Evolutionary conservation across 2,113 vertebrate genomes (phyloP).

Genomic region (Micronycteris hirsuta): DNA sequence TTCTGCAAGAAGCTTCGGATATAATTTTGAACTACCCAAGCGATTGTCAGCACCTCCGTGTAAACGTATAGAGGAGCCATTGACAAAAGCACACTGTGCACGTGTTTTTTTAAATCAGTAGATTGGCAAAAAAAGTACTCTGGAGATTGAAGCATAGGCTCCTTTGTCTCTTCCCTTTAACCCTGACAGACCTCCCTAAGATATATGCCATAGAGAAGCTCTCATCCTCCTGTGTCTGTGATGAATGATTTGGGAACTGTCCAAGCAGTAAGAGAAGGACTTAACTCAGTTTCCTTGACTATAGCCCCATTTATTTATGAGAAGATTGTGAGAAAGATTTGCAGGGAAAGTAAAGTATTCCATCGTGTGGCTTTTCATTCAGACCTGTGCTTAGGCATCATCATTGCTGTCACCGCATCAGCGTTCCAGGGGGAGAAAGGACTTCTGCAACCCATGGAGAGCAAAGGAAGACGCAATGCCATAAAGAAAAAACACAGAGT

Average conservation of each 20-base stretch:
- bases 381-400: constrained; percentile 43
- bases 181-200: constrained; percentile 9
- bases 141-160: not conserved
- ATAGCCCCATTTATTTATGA: constrained; percentile 69
- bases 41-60: not conserved
- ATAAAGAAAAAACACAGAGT: not conserved
- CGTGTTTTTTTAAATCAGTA: not conserved
- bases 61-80: constrained; percentile 1
- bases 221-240: constrained; percentile 14
- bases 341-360: constrained; percentile 48
- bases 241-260: constrained; percentile 58
- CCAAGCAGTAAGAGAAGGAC: constrained; percentile 57
- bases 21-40: not conserved
- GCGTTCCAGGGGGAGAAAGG: not conserved
- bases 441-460: not conserved
- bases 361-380: constrained; percentile 63
- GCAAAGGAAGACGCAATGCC: not conserved
- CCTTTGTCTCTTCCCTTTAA: constrained; percentile 49
- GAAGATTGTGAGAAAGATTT: constrained; percentile 65
- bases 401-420: not conserved
- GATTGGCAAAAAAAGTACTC: not conserved
- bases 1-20: not conserved
- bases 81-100: not conserved
- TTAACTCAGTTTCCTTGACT: constrained; percentile 64
- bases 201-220: constrained; percentile 48